Conservation (phyloP, 2,113 vertebrate genomes). For the Eurystomus gularis region DNA sequence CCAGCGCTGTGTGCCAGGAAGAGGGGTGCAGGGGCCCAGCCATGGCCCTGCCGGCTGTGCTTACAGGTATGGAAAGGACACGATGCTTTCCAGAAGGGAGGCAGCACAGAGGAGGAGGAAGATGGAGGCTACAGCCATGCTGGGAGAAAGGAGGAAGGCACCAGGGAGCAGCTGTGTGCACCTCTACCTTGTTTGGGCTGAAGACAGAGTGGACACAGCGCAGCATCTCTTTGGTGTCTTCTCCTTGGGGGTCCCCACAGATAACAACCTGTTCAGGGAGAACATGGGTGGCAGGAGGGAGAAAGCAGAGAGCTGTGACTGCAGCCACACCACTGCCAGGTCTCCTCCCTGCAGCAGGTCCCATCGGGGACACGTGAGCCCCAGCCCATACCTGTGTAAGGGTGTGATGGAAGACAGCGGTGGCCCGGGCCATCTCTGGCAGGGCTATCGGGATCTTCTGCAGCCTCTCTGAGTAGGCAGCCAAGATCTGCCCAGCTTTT, state of each 20-base stretch:
- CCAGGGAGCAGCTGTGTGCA: background rate
- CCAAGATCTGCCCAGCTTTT: conserved; percentile 79
- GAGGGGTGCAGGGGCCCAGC: background rate
- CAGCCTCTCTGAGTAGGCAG: conserved; percentile 87
- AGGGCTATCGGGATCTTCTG: conserved; percentile 82
- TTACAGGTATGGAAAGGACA: background rate
- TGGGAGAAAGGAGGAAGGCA: background rate
- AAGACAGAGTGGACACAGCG: conserved; percentile 80
- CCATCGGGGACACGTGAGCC: fast-evolving
- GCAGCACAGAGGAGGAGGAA: background rate
- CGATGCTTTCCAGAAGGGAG: background rate
- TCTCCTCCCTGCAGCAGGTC: background rate
- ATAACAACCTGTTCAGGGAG: conserved; percentile 81
- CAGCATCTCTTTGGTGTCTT: conserved; percentile 84
- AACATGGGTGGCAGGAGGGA: background rate
- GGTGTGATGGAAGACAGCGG: conserved; percentile 81
- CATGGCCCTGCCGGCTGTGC: background rate
- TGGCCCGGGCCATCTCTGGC: conserved; percentile 87
- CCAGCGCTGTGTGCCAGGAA: background rate
- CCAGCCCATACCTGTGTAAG: conserved; percentile 83
- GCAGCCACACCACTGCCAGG: background rate
- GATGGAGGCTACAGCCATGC: background rate
- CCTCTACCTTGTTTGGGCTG: conserved; percentile 85
- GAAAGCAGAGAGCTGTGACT: background rate
- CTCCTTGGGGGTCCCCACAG: conserved; percentile 83